phyloP scores from a whole-genome alignment of 2,797 vertebrate genomes.

The Diglossa cyanea region DNA sequence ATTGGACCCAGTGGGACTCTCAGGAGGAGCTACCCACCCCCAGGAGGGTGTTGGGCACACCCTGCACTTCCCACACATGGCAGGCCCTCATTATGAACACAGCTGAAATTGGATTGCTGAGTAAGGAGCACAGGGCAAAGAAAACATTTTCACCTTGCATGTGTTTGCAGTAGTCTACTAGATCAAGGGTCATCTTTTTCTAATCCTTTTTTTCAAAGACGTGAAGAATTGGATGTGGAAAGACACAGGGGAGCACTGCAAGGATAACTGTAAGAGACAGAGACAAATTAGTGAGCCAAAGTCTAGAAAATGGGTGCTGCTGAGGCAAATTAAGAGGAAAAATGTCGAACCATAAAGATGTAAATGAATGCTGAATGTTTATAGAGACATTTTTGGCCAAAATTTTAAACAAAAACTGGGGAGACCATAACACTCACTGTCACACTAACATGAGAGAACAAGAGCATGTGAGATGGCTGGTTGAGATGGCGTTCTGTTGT shows the following conservation, averaged over 20 bases:
- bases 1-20: background rate
- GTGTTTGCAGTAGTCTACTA: background rate
- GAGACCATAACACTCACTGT: background rate
- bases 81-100: background rate
- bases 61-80: background rate
- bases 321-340: background rate
- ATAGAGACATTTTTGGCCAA: background rate
- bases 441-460: background rate
- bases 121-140: background rate
- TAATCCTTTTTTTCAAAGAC: background rate
- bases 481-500: background rate
- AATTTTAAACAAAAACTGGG: background rate
- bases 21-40: fast-evolving
- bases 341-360: background rate
- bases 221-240: background rate
- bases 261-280: background rate
- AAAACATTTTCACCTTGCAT: background rate
- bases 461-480: background rate
- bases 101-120: background rate
- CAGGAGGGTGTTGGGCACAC: background rate
- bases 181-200: background rate
- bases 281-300: background rate
- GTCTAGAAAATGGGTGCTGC: background rate
- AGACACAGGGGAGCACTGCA: background rate
- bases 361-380: background rate